Conservation (phyloP, 2,888 invertebrate genomes). For the Dynastes hyllus region DNA sequence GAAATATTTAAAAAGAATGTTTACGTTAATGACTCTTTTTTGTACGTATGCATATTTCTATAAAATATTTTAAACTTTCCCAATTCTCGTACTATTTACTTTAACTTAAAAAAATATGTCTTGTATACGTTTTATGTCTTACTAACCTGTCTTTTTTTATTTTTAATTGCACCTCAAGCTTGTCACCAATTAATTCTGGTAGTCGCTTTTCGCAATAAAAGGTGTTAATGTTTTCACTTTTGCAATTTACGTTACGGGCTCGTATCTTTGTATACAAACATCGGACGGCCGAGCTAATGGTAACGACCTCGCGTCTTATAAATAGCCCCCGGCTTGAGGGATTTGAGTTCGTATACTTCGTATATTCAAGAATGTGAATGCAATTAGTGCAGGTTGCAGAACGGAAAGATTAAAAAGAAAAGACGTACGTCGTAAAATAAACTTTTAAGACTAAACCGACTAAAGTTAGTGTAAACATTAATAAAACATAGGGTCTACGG, state of each 20-base stretch:
- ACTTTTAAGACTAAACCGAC: not conserved
- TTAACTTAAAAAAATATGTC: not conserved
- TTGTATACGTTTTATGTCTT: not conserved
- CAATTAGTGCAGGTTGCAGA: slow-evolving; percentile 29
- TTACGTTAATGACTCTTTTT: too few relatives aligned
- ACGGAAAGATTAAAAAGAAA: slow-evolving; percentile 23
- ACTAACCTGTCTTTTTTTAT: not conserved
- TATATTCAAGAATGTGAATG: slow-evolving; percentile 25
- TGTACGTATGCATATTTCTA: too few relatives aligned
- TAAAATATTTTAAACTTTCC: not conserved
- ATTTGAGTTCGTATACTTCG: slow-evolving; percentile 2
- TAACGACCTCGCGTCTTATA: slow-evolving; percentile 41
- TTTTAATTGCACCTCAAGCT: not conserved
- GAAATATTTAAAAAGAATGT: too few relatives aligned
- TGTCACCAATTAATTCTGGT: slow-evolving; percentile 18
- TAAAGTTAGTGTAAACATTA: slow-evolving; percentile 20
- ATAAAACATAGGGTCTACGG: not conserved
- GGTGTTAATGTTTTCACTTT: slow-evolving; percentile 43
- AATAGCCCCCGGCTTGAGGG: slow-evolving; percentile 29
- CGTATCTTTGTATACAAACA: slow-evolving; percentile 34
- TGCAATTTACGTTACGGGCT: slow-evolving; percentile 10
- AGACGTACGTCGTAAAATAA: too few relatives aligned
- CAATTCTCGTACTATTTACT: too few relatives aligned
- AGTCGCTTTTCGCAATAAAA: not conserved
- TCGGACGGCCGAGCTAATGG: slow-evolving; percentile 10